phyloP scores from a whole-genome alignment of 2,888 invertebrate genomes.

The Agonopterix heracliana region DNA sequence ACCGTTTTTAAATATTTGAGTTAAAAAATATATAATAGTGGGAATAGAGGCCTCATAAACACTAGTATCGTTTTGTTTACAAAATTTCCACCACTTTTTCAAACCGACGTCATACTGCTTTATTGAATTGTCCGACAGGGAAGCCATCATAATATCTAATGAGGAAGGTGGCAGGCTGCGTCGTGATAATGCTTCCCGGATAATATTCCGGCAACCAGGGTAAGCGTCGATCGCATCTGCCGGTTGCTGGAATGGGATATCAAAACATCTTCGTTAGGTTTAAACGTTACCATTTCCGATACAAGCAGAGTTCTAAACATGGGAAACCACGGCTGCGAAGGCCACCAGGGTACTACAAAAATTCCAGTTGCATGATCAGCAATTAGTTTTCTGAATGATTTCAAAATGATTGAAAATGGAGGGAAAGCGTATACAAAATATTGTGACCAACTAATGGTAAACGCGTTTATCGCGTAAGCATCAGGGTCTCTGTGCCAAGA shows the following conservation, averaged over 20 bases:
- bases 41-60: too few relatives aligned
- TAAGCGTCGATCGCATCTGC: constrained; percentile 6
- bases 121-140: constrained; percentile 10
- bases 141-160: constrained; percentile 5
- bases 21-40: too few relatives aligned
- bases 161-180: constrained; percentile 1
- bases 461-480: constrained; percentile 7
- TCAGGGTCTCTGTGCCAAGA: constrained; percentile 7
- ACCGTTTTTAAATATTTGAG: too few relatives aligned
- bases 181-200: constrained; percentile 8
- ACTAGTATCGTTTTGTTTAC: constrained; percentile 7
- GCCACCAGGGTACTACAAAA: constrained; percentile 8
- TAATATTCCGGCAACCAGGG: constrained; percentile 14
- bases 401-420: constrained; percentile 9
- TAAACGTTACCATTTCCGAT: constrained; percentile 2
- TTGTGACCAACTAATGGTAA: constrained; percentile 9
- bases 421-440: constrained; percentile 12
- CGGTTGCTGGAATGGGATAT: constrained; percentile 4
- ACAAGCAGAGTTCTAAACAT: background rate
- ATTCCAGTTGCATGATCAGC: constrained; percentile 7
- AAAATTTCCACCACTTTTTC: constrained; percentile 5
- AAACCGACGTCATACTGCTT: constrained; percentile 8
- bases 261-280: background rate
- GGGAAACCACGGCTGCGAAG: constrained; percentile 5
- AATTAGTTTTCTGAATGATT: constrained; percentile 8